Base-by-base conservation (phyloP, 2,113 vertebrate species). In the Falco punctatus region DNA sequence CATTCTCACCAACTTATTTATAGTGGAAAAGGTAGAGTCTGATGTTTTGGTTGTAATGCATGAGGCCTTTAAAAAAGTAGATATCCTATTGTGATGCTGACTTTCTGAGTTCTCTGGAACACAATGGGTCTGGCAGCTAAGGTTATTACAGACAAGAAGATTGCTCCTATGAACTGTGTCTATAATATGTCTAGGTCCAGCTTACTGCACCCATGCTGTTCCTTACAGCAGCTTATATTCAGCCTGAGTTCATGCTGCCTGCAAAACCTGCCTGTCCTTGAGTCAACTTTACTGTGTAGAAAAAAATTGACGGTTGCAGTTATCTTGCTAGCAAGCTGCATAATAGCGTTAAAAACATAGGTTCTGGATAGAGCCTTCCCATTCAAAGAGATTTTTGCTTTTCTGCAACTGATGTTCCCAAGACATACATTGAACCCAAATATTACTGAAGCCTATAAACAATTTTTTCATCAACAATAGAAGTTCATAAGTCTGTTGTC, bases 321-420 rank as follows among this genome's bases (percentile, higher is more conserved):
- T 92, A 81, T 55, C 89, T 96, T 57, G 32, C 73, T 61, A 70
- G 84, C 81, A 91, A 94, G 73, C 77, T 84, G 88, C 62, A 61
- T 1, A 10, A 11, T 5, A 27, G 51, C 10, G 57, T 87, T 72
- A 57, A 85, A 86, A 96, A 61, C 57, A 69, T 24, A 0, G 0
- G 40, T 77, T 61, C 15, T 44, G 73, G 33, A 42, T 4, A 75
- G 49, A 92, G 58, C 51, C 82, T 89, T 84, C 89, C 62, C n/a
- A 51, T 80, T 67, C 55, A 64, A 58, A 70, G 77, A 82, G 51
- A 62, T 59, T 88, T 90, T 86, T 58, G 48, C 81, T 78, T 81
- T 75, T 42, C 59, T 86, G 44, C 46, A 64, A 0, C 38, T 27
- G 28, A 48, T 54, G 42, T 35, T 88, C 35, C 44, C 38, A 58